These are phyloP conservation scores for Tetramorium bicarinatum DNA, from an alignment of 2,888 invertebrate species.

Conservation along the genomic window DNA sequence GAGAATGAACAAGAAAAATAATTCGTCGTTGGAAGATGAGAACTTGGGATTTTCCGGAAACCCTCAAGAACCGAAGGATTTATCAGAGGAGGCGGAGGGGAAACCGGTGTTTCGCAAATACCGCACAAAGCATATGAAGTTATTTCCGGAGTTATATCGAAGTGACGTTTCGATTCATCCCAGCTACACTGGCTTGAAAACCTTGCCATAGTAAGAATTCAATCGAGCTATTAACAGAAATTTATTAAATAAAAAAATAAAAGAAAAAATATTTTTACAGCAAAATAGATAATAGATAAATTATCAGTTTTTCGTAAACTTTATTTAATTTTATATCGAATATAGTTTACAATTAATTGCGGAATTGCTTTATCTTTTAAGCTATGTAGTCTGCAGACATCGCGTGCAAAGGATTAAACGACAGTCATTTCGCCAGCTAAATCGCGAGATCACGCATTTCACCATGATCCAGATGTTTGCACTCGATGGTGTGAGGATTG, in stretches of 20 bases:
- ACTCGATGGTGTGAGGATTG: constrained; percentile 89
- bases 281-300: background rate
- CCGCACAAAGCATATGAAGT: constrained; percentile 75
- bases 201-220: constrained; percentile 89
- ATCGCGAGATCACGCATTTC: constrained; percentile 89
- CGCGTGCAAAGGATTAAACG: constrained; percentile 88
- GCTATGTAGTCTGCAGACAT: constrained; percentile 90
- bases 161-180: constrained; percentile 89
- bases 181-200: constrained; percentile 88
- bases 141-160: constrained; percentile 87
- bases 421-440: constrained; percentile 87
- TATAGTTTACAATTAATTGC: constrained; percentile 4
- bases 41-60: background rate
- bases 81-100: constrained; percentile 45
- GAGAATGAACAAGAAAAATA: constrained; percentile 21
- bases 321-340: background rate
- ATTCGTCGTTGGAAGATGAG: background rate
- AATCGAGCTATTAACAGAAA: background rate
- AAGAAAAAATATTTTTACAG: background rate
- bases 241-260: background rate
- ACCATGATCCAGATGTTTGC: constrained; percentile 89
- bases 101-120: constrained; percentile 66
- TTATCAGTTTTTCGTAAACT: background rate
- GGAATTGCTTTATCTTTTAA: constrained; percentile 81
- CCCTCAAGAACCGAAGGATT: background rate